Conservation (phyloP, 2,113 vertebrate genomes). For the Echinops telfairi region DNA sequence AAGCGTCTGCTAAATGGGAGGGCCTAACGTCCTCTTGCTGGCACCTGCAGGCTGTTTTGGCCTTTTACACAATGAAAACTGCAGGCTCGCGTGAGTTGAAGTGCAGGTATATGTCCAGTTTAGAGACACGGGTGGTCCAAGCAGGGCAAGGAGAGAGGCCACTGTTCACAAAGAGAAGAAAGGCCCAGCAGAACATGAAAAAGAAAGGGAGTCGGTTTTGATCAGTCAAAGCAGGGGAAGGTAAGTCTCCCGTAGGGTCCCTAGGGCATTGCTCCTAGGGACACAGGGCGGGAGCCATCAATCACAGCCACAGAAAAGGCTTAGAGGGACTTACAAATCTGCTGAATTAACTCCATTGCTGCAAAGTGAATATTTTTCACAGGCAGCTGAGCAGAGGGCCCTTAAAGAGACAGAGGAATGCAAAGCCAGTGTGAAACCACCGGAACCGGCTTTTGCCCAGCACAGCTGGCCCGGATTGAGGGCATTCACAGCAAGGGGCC, state of each 20-base stretch:
- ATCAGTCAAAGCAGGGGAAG: conserved; percentile 69
- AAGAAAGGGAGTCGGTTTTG: conserved; percentile 57
- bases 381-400: conserved; percentile 78
- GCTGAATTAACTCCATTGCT: conserved; percentile 72
- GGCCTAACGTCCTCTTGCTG: neutral
- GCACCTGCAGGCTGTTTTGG: conserved; percentile 20
- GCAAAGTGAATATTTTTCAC: conserved; percentile 77
- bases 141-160: conserved; percentile 50
- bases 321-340: conserved; percentile 76
- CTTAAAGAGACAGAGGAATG: conserved; percentile 81
- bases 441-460: conserved; percentile 54
- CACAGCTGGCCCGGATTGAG: conserved; percentile 66
- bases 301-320: conserved; percentile 74
- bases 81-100: conserved; percentile 19
- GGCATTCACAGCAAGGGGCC: conserved; percentile 67
- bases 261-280: conserved; percentile 66
- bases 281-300: conserved; percentile 67
- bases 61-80: conserved; percentile 1
- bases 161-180: conserved; percentile 52
- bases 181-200: conserved; percentile 52
- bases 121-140: conserved; percentile 65
- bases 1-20: neutral
- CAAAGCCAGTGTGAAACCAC: conserved; percentile 76
- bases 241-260: conserved; percentile 59
- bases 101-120: neutral